A percentile compares a stretch with the other conserved stretches of the same genome.
Conservation (phyloP, 1,140 invertebrate genomes). For the Orchesella cincta region DNA sequence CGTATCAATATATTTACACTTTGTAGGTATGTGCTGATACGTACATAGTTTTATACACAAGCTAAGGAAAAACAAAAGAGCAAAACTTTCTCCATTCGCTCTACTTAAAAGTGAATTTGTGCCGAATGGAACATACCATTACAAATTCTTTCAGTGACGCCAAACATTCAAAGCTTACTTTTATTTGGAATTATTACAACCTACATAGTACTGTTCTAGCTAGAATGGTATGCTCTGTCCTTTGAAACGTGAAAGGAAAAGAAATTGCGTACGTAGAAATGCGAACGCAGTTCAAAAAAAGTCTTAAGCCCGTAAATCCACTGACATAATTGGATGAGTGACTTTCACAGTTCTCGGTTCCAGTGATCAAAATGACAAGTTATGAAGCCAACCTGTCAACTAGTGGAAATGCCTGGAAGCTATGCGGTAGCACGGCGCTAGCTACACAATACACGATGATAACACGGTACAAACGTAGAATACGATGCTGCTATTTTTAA, state of each 20-base stretch:
- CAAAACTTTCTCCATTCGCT: conserved; percentile 18
- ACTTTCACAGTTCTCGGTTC: conserved; percentile 36
- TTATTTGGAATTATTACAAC: background rate
- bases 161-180: background rate
- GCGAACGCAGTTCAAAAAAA: background rate
- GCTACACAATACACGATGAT: background rate
- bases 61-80: background rate
- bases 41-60: background rate
- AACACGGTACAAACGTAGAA: background rate
- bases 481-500: background rate
- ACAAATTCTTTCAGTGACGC: background rate
- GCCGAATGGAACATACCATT: background rate
- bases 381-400: conserved; percentile 30
- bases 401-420: background rate
- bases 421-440: background rate
- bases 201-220: background rate
- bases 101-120: conserved; percentile 13
- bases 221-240: background rate
- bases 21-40: too few relatives aligned
- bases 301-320: conserved; percentile 28
- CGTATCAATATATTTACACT: too few relatives aligned
- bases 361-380: conserved; percentile 44
- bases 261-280: background rate
- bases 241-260: background rate
- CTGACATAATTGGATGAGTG: conserved; percentile 37